Conservation (phyloP, 2,113 vertebrate genomes). For the Xenotilapia leptura region DNA sequence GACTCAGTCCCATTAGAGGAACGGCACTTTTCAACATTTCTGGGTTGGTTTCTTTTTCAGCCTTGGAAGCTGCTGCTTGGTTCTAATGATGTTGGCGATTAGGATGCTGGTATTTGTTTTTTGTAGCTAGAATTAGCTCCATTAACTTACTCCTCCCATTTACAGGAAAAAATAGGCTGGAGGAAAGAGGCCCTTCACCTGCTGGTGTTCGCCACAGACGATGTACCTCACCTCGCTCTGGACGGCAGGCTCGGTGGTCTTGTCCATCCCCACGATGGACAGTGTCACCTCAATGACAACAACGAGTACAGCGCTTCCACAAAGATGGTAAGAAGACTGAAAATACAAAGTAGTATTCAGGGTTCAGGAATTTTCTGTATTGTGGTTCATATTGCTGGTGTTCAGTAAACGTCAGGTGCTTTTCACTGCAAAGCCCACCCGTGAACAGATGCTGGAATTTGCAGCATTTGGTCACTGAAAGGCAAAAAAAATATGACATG, state of each 20-base stretch:
- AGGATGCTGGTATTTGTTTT: neutral
- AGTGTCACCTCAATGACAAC: conserved; percentile 84
- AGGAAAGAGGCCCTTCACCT: conserved; percentile 92
- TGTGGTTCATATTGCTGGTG: neutral
- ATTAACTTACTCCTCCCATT: neutral
- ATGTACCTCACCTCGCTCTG: conserved; percentile 91
- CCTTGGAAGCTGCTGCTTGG: neutral
- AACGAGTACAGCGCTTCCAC: conserved; percentile 88
- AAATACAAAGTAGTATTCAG: neutral
- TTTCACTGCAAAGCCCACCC: neutral
- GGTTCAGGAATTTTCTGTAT: neutral
- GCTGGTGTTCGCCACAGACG: conserved; percentile 91
- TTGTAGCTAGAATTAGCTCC: neutral
- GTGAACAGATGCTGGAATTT: neutral
- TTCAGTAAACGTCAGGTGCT: neutral
- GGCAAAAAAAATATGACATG: neutral
- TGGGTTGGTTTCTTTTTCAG: neutral
- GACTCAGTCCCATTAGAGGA: neutral
- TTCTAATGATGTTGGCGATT: neutral
- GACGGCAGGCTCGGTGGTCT: conserved; percentile 91
- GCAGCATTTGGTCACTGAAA: neutral
- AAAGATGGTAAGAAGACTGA: conserved; percentile 78
- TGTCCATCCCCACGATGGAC: conserved; percentile 91
- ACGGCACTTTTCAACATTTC: neutral
- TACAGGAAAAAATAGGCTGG: conserved; percentile 90